A percentile compares a stretch with the other conserved stretches of the same genome.
These are phyloP conservation scores for Thysanoteuthis rhombus DNA, from an alignment of 2,888 invertebrate genomes.

Conservation along the genomic window DNA sequence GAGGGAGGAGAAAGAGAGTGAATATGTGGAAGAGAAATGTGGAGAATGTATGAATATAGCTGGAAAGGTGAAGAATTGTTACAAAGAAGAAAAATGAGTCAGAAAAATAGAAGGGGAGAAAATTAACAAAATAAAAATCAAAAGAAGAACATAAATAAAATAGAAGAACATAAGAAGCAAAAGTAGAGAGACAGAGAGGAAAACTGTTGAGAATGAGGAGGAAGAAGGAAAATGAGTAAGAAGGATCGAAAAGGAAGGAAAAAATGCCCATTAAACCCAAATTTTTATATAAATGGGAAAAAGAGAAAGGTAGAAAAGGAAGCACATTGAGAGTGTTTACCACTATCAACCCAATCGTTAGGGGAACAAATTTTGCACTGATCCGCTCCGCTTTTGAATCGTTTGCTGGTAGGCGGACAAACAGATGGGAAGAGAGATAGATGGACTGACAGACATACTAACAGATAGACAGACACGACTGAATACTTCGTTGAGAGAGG, in stretches of 20 bases:
- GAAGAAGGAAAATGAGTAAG: background rate
- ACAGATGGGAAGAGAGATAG: rapidly evolving
- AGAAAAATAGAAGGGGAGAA: too few relatives aligned
- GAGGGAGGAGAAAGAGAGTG: background rate
- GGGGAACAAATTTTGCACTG: too few relatives aligned
- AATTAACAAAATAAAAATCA: too few relatives aligned
- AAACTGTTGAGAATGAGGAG: background rate
- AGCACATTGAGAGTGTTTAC: too few relatives aligned
- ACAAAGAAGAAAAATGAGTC: background rate
- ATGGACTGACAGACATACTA: too few relatives aligned
- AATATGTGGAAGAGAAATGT: background rate
- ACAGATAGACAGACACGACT: too few relatives aligned
- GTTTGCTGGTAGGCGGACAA: rapidly evolving
- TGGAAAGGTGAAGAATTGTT: background rate
- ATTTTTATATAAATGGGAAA: background rate
- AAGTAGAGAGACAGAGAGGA: background rate
- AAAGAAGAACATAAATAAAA: too few relatives aligned
- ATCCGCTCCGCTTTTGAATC: too few relatives aligned
- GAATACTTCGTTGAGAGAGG: too few relatives aligned
- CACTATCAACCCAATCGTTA: too few relatives aligned
- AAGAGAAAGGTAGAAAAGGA: background rate
- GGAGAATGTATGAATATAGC: background rate
- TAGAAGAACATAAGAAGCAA: background rate
- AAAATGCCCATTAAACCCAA: too few relatives aligned
- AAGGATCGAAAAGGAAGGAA: background rate